Base-by-base conservation (phyloP, 2,888 invertebrate species). In the Balanococcus diminutus region DNA sequence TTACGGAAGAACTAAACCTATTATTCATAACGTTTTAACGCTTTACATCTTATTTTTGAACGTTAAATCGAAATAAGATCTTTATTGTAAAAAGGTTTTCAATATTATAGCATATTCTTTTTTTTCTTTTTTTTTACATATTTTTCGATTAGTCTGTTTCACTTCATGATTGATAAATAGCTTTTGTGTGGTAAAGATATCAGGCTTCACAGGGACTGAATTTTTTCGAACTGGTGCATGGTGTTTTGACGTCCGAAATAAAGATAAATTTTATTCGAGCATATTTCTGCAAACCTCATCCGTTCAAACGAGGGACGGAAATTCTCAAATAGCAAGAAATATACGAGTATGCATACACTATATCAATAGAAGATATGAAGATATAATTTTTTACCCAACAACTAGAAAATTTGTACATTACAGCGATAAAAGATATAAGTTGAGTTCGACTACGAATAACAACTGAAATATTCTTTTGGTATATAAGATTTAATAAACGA, bases 111-210 rank as follows among this genome's bases (percentile, higher is more conserved):
- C 75, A 79, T 79, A 79, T 79, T 79, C 25, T 79, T 16, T 79
- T 36, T 32, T 19, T 36, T 16, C 22, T 16, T 19, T 16, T 79
- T 79, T 79, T n/a, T 19, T 79, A 79, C 36, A 79, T 36, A 79
- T 79, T 79, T 79, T 79, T 36, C 75, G 75, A 79, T 79, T 79
- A 79, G 25, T 79, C 75, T 79, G 75, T 79, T 79, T 79, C 75
- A 79, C 36, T 79, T 79, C 75, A 79, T 79, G 75, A 79, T 79
- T 79, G 75, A 79, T 79, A 79, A 79, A 79, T 79, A 79, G 75
- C 75, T 79, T 79, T 79, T 36, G 36, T 79, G 19, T 19, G 75
- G 75, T 79, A 79, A 79, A 79, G 36, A 79, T 79, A 79, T 36
- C n/a, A 32, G 31, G 75, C 75, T 79, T 79, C 19, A n/a, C 19